Evolutionary conservation across 2,888 invertebrate species (phyloP), one percentile per base, ranked within the genome.

Genomic region (Invenusta paracnida): DNA sequence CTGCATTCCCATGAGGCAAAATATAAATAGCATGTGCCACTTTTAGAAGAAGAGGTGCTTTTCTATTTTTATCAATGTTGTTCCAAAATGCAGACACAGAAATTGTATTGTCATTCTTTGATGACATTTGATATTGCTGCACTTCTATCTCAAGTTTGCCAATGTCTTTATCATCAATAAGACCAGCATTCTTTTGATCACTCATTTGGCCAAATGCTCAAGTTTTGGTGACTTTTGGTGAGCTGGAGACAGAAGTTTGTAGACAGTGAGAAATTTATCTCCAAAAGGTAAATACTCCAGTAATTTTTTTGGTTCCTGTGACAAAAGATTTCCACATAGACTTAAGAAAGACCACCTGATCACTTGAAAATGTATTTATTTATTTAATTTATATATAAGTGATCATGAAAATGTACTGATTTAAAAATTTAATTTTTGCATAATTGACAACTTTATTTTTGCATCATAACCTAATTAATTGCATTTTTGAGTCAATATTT

Each of bases 1-100:
- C 73, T n/a, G 73, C 73, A 73, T 73, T 73, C 2, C 73, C 73
- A 73, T 73, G 27, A n/a, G 73, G 73, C 73, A 73, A n/a, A 23
- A 73, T 73, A 5, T n/a, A 73, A n/a, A 73, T 23, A n/a, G 73
- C 27, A 5, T 23, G 2, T 2, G 73, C 73, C 73, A 73, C 11
- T 73, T 73, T 73, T 17, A 48, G 48, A 48, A 48, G 17, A 17
- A 48, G 48, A 48, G 48, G 48, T 48, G 17, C 48, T 48, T 48
- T 48, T 48, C 48, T 48, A 48, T 48, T 48, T 17, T 48, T 48
- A 48, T 48, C 48, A 48, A 48, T 48, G 48, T 48, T 17, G 11
- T 48, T 17, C 48, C 48, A 48, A 48, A n/a, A n/a, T n/a, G n/a
- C n/a, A n/a, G n/a, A n/a, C n/a, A n/a, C n/a, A n/a, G n/a, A 48